Evolutionary conservation across 2,888 invertebrate genomes (phyloP).

Genomic region (Anodontia alba): DNA sequence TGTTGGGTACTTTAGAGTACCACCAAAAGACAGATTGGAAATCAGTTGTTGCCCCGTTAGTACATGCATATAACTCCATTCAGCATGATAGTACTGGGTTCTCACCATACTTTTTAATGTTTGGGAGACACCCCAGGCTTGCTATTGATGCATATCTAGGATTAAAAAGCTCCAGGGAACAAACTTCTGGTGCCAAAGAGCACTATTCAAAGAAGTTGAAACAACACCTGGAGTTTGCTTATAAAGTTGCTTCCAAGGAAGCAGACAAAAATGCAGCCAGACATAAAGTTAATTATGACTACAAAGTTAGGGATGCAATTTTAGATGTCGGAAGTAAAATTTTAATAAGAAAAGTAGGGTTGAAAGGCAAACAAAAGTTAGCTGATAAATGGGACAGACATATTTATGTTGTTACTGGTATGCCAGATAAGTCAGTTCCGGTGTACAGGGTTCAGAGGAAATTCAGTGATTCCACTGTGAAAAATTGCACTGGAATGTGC

Average conservation of each 20-base stretch:
- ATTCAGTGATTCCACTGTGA: too few species aligned
- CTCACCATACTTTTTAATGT: slow-evolving; percentile 13
- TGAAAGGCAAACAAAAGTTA: slow-evolving; percentile 13
- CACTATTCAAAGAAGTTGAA: slow-evolving; percentile 17
- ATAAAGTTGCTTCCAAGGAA: slow-evolving; percentile 23
- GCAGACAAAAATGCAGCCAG: background rate
- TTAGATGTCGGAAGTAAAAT: slow-evolving; percentile 19
- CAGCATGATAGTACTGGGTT: slow-evolving; percentile 34
- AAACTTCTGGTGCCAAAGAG: background rate
- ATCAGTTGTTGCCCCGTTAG: slow-evolving; percentile 21
- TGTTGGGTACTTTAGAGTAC: slow-evolving; percentile 34
- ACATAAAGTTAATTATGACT: slow-evolving; percentile 25
- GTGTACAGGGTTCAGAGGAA: too few species aligned
- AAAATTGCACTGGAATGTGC: too few species aligned
- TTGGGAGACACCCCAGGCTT: slow-evolving; percentile 38
- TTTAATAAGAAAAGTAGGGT: slow-evolving; percentile 14
- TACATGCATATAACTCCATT: slow-evolving; percentile 37
- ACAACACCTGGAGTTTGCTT: slow-evolving; percentile 17
- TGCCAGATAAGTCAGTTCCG: too few species aligned
- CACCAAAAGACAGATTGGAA: slow-evolving; percentile 48
- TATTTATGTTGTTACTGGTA: slow-evolving; percentile 2
- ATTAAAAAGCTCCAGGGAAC: background rate
- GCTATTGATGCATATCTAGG: slow-evolving; percentile 43
- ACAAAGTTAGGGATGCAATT: slow-evolving; percentile 12
- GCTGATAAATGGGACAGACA: slow-evolving; percentile 27